Evolutionary conservation across 2,888 invertebrate genomes (phyloP), one percentile per base, ranked within the genome.

Genomic region (Andrena marginata): DNA sequence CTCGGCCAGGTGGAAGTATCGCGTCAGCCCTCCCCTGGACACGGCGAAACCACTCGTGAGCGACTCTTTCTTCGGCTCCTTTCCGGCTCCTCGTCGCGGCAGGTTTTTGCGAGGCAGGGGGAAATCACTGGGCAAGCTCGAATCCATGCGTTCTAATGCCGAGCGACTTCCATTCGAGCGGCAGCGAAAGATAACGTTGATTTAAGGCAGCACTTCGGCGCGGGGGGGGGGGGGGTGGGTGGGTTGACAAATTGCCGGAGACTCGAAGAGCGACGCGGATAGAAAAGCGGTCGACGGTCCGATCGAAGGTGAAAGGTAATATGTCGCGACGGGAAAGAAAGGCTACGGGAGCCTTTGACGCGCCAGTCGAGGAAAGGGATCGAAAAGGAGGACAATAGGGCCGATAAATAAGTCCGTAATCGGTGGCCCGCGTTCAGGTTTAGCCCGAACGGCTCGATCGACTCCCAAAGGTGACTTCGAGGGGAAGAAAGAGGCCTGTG

Each of bases 361-460:
- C 77, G 82, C 31, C 69, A 64, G 77, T 72, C 59, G 60, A 69
- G 77, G 8, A 33, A 29, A 31, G 20, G 49, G 0, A 63, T 67
- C 65, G 78, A 64, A 68, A 29, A 26, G 48, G 74, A 70, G 86
- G 86, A 89, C 87, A 87, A 89, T 89, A 82, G 83, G 63, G 42
- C 80, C 86, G 89, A 91, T 91, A 91, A 91, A 91, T 89, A 90
- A 91, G 87, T 89, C 89, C 82, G 90, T 89, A 88, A 91, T 91
- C 91, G 87, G 84, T 87, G 87, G 87, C 86, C 87, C 85, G 85
- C 84, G 79, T 49, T 13, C 23, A 69, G 87, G 78, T 87, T 86
- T 80, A 78, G 82, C 78, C 73, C 54, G 85, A 85, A 88, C 85
- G 82, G 83, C 80, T 86, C 88, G 86, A 89, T 89, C 89, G 85